These are phyloP conservation scores for Cyanoliseus patagonus DNA, from an alignment of 2,113 vertebrate species.

Conservation along the genomic window DNA sequence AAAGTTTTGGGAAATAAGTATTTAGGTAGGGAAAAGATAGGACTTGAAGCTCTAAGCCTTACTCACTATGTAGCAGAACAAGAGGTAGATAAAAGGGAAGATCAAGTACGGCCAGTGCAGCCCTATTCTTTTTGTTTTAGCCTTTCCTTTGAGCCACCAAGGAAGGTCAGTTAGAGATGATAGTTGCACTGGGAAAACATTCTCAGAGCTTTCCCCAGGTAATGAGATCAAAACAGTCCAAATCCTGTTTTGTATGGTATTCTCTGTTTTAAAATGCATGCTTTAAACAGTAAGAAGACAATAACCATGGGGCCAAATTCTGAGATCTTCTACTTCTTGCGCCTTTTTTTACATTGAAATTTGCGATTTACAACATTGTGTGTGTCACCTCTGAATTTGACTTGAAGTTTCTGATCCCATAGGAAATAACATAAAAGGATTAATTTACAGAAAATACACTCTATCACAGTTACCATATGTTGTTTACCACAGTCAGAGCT, in stretches of 20 bases:
- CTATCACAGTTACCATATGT: conserved; percentile 39
- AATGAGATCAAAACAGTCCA: background rate
- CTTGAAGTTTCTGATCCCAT: background rate
- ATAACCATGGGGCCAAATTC: background rate
- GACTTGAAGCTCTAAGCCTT: background rate
- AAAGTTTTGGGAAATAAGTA: background rate
- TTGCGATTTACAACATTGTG: background rate
- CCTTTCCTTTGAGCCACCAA: background rate
- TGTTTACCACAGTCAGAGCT: conserved; percentile 42
- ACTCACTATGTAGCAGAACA: background rate
- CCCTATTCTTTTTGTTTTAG: background rate
- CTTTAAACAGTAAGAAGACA: background rate
- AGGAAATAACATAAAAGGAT: conserved; percentile 14
- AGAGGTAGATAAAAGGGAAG: background rate
- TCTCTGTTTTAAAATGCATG: background rate
- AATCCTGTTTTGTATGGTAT: background rate
- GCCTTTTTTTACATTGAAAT: background rate
- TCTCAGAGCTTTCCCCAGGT: background rate
- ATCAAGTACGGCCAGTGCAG: background rate
- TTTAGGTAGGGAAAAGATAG: background rate
- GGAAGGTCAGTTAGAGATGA: background rate
- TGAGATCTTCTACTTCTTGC: background rate
- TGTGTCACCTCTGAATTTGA: background rate
- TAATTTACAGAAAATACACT: conserved; percentile 3
- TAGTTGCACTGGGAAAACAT: background rate